phyloP scores from a whole-genome alignment of 2,888 invertebrate species.

The Platycheirus albimanus region DNA sequence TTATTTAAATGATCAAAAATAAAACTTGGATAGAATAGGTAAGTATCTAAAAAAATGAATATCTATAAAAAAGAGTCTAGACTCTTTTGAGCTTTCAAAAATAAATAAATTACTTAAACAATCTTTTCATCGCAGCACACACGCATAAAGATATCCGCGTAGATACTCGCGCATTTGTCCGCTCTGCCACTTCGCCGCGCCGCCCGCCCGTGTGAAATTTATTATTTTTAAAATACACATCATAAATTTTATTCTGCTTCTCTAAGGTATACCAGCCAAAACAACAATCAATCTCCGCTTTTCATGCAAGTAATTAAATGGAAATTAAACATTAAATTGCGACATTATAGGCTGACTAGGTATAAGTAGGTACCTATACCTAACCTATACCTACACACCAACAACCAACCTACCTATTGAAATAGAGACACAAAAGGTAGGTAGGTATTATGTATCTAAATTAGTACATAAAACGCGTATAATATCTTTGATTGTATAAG shows the following conservation, averaged over 20 bases:
- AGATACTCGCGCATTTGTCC: not conserved
- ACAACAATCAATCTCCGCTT: constrained; percentile 74
- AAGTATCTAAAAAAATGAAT: not conserved
- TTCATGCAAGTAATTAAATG: constrained; percentile 76
- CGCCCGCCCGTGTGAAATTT: constrained; percentile 63
- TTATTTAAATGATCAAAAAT: constrained; percentile 51
- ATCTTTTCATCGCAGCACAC: constrained; percentile 33
- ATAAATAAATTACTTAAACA: constrained; percentile 57
- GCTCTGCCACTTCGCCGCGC: no score
- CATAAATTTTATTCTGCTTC: constrained; percentile 58
- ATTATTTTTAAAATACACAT: constrained; percentile 74
- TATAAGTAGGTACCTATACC: not conserved
- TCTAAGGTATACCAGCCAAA: constrained; percentile 45
- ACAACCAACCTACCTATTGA: no score
- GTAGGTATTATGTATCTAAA: constrained; percentile 42
- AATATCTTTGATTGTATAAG: constrained; percentile 47
- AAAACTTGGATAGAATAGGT: constrained; percentile 10
- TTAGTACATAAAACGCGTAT: constrained; percentile 36
- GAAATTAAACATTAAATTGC: constrained; percentile 77
- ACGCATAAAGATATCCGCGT: not conserved
- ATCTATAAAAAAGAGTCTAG: constrained; percentile 16
- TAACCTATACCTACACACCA: not conserved
- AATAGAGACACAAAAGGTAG: constrained; percentile 4
- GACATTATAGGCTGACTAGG: constrained; percentile 66
- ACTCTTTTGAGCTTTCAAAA: constrained; percentile 49